Evolutionary conservation across 2,797 vertebrate genomes (phyloP), one percentile per base, ranked within the genome.

Genomic region (Percopsis omiscomaycus): DNA sequence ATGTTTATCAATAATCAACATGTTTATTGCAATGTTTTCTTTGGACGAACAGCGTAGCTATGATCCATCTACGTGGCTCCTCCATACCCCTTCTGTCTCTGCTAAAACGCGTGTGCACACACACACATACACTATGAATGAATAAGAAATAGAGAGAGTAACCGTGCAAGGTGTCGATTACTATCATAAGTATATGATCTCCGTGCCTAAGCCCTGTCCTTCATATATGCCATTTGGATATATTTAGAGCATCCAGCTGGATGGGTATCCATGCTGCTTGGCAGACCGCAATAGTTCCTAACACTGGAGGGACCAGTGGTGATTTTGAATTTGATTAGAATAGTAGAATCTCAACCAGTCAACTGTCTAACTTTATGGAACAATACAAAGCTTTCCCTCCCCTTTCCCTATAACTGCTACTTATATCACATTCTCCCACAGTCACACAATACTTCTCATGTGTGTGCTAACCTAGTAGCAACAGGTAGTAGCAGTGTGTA

Each of bases 171-270:
- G 81, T 86, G 74, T 81, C 55, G 65, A 79, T 83, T 86, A 83
- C 66, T 59, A 74, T 61, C 73, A 49, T 78, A 82, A 86, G 81
- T 82, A 86, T 77, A 83, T 79, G 75, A 84, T 83, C 82, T 84
- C 73, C 78, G 74, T 85, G 81, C 75, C 79, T 68, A 73, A 83
- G 64, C 72, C 30, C 61, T 49, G 57, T 51, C 74, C 71, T 81
- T 81, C 73, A 88, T 77, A 85, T 80, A 83, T 87, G 80, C 78
- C 70, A 77, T 73, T 66, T 69, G 68, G 87, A 85, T 90, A 91
- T 91, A 89, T 92, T 90, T 92, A 90, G 89, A 86, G 69, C 74
- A 78, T 69, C 72, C 68, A 58, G 81, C 80, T 80, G 78, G 64
- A 30, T 5, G 83, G 85, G 84, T 92, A 86, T 90, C 89, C 76